phyloP scores from a whole-genome alignment of 2,888 invertebrate genomes.

The Metellina segmentata region DNA sequence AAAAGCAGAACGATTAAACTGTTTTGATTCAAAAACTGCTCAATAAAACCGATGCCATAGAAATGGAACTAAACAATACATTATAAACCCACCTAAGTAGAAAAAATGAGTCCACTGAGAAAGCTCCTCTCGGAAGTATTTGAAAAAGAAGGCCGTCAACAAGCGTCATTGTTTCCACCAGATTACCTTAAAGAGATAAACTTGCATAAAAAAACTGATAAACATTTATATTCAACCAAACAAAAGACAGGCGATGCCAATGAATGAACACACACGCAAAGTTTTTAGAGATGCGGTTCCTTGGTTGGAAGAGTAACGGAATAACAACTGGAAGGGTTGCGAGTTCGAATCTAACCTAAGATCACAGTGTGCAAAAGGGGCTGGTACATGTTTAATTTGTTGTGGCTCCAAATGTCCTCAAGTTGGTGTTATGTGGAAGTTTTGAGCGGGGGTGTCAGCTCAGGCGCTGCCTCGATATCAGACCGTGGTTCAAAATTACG shows the following conservation, averaged over 20 bases:
- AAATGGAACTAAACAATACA: background rate
- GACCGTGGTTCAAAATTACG: too few species aligned
- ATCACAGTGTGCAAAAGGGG: too few species aligned
- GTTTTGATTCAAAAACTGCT: background rate
- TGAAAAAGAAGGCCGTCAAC: conserved; percentile 32
- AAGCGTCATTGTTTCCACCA: background rate
- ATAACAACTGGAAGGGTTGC: too few species aligned
- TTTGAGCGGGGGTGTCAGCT: too few species aligned
- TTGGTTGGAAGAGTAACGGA: too few species aligned
- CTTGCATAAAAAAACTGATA: background rate
- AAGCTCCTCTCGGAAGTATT: conserved; percentile 46
- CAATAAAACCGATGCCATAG: too few species aligned
- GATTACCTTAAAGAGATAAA: conserved; percentile 8
- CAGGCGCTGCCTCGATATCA: too few species aligned
- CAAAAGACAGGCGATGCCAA: background rate
- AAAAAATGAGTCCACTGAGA: conserved; percentile 63
- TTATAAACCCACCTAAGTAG: conserved; percentile 29
- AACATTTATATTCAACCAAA: background rate
- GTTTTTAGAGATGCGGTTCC: too few species aligned
- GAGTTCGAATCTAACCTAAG: too few species aligned
- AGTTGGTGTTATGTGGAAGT: too few species aligned
- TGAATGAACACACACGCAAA: background rate
- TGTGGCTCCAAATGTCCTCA: too few species aligned
- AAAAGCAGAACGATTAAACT: background rate
- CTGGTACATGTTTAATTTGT: too few species aligned